phyloP scores from a whole-genome alignment of 2,888 invertebrate genomes.

The Melolontha melolontha region DNA sequence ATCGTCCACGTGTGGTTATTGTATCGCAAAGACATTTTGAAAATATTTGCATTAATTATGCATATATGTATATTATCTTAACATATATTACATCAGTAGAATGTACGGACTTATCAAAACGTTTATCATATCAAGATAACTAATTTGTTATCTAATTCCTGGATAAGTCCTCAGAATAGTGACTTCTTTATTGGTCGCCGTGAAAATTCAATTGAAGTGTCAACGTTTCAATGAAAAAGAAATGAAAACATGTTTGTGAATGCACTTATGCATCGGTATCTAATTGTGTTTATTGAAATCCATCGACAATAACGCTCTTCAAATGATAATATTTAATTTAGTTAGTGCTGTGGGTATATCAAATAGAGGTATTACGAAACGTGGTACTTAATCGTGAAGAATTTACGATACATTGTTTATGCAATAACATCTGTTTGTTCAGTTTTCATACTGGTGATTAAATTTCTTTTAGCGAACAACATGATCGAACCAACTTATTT shows the following conservation, averaged over 20 bases:
- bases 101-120: conserved; percentile 26
- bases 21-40: no score
- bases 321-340: conserved; percentile 7
- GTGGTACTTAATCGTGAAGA: background rate
- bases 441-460: no score
- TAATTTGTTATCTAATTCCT: conserved; percentile 27
- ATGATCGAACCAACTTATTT: no score
- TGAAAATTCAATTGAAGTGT: conserved; percentile 5
- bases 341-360: background rate
- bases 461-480: no score
- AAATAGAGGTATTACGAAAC: conserved; percentile 1
- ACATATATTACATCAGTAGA: conserved; percentile 21
- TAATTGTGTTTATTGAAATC: conserved; percentile 1
- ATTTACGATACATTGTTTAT: background rate
- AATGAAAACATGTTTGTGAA: background rate
- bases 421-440: conserved; percentile 1
- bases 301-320: conserved; percentile 15
- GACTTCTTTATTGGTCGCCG: conserved; percentile 14
- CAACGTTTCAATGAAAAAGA: conserved; percentile 3
- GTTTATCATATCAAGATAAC: conserved; percentile 34
- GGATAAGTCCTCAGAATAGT: conserved; percentile 8
- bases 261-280: background rate
- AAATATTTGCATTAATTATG: no score
- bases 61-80: conserved; percentile 14
- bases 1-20: no score